Percentiles rank a stretch among this genome's conserved stretches.
These are phyloP conservation scores for Apotomis turbidana DNA, from an alignment of 2,888 invertebrate genomes.

Conservation along the genomic window DNA sequence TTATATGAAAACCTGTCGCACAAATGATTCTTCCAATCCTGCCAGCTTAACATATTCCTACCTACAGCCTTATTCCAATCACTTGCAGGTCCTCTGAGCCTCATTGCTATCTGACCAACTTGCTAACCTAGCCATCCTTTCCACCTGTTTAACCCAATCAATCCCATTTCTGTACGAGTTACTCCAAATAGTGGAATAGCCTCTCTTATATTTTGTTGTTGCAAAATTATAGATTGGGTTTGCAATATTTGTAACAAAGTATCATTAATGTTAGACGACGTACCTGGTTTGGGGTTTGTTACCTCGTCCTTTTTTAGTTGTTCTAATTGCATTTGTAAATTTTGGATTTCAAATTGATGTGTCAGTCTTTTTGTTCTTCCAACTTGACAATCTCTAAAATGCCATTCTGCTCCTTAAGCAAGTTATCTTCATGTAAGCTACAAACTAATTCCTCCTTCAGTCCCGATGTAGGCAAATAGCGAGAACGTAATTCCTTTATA, in stretches of 20 bases:
- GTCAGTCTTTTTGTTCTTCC: background rate
- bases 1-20: background rate
- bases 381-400: background rate
- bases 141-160: constrained; percentile 8
- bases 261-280: background rate
- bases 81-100: background rate
- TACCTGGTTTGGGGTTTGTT: background rate
- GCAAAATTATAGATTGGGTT: background rate
- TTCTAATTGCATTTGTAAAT: background rate
- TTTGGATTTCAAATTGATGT: background rate
- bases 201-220: constrained; percentile 1
- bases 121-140: constrained; percentile 8
- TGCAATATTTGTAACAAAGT: background rate
- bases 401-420: background rate
- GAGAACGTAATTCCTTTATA: background rate
- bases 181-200: constrained; percentile 18
- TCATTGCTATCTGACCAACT: constrained; percentile 14
- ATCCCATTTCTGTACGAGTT: background rate
- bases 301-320: background rate
- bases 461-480: background rate
- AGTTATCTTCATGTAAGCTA: background rate
- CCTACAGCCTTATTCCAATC: constrained; percentile 12
- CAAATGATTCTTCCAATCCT: constrained; percentile 5
- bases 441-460: background rate
- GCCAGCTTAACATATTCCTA: background rate